Base-by-base conservation (phyloP, 1,140 invertebrate genomes). In the Plectus sambesii region DNA sequence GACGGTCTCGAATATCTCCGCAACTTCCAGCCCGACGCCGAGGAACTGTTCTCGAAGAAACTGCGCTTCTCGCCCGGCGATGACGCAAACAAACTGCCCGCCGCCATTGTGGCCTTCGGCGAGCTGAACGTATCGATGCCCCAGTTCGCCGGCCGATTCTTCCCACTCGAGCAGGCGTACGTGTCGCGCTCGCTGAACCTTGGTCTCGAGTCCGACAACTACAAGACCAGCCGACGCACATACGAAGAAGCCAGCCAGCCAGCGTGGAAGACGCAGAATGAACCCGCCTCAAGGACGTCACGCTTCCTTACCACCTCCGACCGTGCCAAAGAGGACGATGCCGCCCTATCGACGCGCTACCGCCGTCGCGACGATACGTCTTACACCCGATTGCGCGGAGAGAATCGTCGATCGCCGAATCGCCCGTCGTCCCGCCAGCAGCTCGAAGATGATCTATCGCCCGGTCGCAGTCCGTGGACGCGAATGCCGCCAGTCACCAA, bases 1-100 rank as follows among this genome's bases (percentile, higher is more conserved):
- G 56, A 67, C 20, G 66, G 66, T 5, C 24, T 67, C 4, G 66
- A 67, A 42, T 69, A 69, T 49, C 52, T 67, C 4, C 51, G 66
- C 26, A 62, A 55, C 30, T 64, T 66, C 51, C 43, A 66, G 57
- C 64, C 64, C 5, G 64, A 67, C 43, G 56, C 54, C 22, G 64
- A 67, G 19, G 64, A 67, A 9, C 52, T 66, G 5, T 67, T 67
- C 47, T 46, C 56, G 6, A 61, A 68, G 47, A 67, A 67, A 41
- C 38, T 67, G 9, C 51, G 66, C 6, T 67, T 67, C 43, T 64
- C 66, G 8, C 58, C 63, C 38, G 63, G 63, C 30, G 64, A 67
- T 42, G 64, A 67, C 53, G 65, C 64, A 5, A 51, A 57, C 2
- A 67, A 67, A 49, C 43, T 67, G 26, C 66, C 64, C 19, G 39